phyloP scores from a whole-genome alignment of 2,888 invertebrate species.

The Dichetophora obliterata region DNA sequence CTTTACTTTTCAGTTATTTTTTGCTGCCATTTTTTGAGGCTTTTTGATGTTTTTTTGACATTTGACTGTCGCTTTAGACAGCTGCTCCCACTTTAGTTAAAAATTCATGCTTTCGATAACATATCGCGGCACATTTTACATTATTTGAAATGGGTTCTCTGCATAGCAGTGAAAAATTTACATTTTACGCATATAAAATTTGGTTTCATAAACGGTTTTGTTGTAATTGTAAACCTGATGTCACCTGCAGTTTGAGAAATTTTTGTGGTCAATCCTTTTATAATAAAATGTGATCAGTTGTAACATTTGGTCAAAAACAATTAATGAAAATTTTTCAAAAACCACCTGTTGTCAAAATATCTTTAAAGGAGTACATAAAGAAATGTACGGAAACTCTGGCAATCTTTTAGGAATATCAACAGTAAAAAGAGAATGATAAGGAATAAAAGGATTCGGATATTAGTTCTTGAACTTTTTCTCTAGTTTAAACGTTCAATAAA shows the following conservation, averaged over 20 bases:
- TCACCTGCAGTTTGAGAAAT: neutral
- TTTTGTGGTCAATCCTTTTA: neutral
- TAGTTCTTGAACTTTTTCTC: too few relatives aligned
- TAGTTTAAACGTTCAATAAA: too few relatives aligned
- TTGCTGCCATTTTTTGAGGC: neutral
- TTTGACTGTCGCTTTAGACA: constrained; percentile 13
- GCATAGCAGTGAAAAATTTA: neutral
- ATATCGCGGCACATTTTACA: neutral
- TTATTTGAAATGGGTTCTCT: neutral
- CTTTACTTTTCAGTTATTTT: neutral
- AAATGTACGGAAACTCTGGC: too few relatives aligned
- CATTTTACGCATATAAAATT: neutral
- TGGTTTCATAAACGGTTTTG: neutral
- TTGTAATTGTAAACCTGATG: neutral
- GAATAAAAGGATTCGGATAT: too few relatives aligned
- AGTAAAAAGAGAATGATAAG: too few relatives aligned
- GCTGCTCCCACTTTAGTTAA: neutral
- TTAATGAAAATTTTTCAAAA: too few relatives aligned
- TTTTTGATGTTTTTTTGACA: constrained; percentile 6
- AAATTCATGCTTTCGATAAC: neutral
- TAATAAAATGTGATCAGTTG: too few relatives aligned
- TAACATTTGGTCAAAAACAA: too few relatives aligned
- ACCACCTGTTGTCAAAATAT: too few relatives aligned
- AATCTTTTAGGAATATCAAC: too few relatives aligned
- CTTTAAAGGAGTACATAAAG: too few relatives aligned